A percentile compares a stretch with the other conserved stretches of the same genome.
These are phyloP conservation scores for Periplaneta americana DNA, from an alignment of 1,140 invertebrate genomes.

Conservation along the genomic window DNA sequence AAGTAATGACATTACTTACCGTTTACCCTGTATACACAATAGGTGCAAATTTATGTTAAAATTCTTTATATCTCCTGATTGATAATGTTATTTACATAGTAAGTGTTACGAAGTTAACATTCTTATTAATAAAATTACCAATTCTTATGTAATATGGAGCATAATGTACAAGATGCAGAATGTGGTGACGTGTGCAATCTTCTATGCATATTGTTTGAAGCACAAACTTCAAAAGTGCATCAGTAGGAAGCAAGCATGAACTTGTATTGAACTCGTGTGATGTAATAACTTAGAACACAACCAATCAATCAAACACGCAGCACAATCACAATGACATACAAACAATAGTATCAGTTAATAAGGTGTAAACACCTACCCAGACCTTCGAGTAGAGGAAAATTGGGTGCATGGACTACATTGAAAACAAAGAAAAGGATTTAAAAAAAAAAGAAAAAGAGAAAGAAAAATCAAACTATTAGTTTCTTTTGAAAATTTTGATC, in stretches of 20 bases:
- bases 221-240: neutral
- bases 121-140: no score
- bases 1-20: no score
- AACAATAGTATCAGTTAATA: constrained; percentile 7
- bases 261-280: no score
- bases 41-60: no score
- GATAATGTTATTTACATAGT: no score
- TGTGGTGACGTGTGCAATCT: no score
- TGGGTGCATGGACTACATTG: constrained; percentile 61
- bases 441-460: constrained; percentile 42
- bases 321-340: constrained; percentile 2
- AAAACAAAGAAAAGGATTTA: constrained; percentile 39
- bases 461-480: constrained; percentile 11
- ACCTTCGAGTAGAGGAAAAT: constrained; percentile 60
- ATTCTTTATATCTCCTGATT: no score
- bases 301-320: neutral
- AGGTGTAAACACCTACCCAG: constrained; percentile 48
- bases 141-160: no score
- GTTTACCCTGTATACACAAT: no score
- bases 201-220: no score
- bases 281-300: neutral
- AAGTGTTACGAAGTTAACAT: no score
- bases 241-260: constrained; percentile 22
- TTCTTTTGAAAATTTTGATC: neutral
- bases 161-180: no score